Percentiles rank a stretch among this genome's conserved stretches.
phyloP scores from a whole-genome alignment of 2,797 vertebrate genomes.

The Chelon labrosus region DNA sequence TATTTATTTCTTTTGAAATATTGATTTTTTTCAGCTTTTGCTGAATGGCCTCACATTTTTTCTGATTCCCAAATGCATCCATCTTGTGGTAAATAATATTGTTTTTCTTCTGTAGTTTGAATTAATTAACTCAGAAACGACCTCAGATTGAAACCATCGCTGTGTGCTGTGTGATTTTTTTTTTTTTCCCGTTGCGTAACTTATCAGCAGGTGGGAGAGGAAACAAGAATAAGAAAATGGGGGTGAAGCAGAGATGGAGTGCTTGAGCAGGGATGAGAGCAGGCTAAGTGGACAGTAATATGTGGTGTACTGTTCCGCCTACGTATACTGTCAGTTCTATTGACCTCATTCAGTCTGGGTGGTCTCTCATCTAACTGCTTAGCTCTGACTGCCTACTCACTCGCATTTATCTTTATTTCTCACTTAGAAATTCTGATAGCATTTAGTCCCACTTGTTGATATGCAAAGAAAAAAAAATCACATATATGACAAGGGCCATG shows the following conservation, averaged over 20 bases:
- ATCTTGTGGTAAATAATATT: background rate
- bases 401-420: slow-evolving; percentile 12
- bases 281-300: slow-evolving; percentile 70
- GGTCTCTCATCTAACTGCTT: slow-evolving; percentile 55
- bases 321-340: slow-evolving; percentile 56
- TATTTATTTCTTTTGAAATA: background rate
- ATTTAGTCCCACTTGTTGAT: background rate
- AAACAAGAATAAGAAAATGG: slow-evolving; percentile 18
- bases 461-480: slow-evolving; percentile 3
- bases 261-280: slow-evolving; percentile 47
- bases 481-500: background rate
- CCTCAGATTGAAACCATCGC: background rate
- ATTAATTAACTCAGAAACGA: background rate
- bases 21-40: background rate
- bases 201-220: slow-evolving; percentile 12
- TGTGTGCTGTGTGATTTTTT: too few relatives aligned
- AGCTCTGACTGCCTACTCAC: slow-evolving; percentile 51
- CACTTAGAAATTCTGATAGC: slow-evolving; percentile 3
- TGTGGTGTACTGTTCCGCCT: slow-evolving; percentile 58
- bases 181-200: slow-evolving; percentile 11
- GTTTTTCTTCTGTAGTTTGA: background rate
- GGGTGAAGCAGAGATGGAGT: slow-evolving; percentile 37
- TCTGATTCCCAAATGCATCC: background rate
- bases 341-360: slow-evolving; percentile 74
- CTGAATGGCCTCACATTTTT: background rate